Evolutionary conservation across 2,888 invertebrate species (phyloP).

Genomic region (Drosophila prolongata): DNA sequence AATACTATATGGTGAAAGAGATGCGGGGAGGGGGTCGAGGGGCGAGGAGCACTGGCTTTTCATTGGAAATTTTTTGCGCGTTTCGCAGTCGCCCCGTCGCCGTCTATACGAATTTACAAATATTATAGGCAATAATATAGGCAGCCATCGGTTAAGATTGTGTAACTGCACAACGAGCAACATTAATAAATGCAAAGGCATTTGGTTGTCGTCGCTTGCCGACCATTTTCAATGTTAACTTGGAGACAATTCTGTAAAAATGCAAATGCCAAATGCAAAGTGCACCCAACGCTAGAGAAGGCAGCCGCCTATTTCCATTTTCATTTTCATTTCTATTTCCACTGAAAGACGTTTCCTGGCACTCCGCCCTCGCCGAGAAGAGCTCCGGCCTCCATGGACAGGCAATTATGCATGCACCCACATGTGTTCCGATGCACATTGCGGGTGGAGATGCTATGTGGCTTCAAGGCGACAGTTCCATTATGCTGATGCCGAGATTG

Average conservation of each 20-base stretch:
- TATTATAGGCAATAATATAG: slow-evolving; percentile 29
- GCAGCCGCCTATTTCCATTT: slow-evolving; percentile 59
- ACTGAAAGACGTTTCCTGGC: slow-evolving; percentile 78
- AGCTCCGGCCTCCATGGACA: slow-evolving; percentile 6
- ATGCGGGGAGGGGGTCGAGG: too few relatives aligned
- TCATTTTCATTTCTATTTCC: slow-evolving; percentile 77
- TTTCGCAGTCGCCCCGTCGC: slow-evolving; percentile 20
- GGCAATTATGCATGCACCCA: slow-evolving; percentile 1
- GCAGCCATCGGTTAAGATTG: slow-evolving; percentile 67
- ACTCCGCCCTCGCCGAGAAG: not conserved
- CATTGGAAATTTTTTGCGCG: slow-evolving; percentile 74
- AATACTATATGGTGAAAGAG: slow-evolving; percentile 36
- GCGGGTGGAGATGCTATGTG: not conserved
- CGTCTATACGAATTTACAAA: slow-evolving; percentile 20
- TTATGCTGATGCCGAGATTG: slow-evolving; percentile 7
- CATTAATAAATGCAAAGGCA: slow-evolving; percentile 73
- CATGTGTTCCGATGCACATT: slow-evolving; percentile 6
- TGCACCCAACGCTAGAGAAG: slow-evolving; percentile 51
- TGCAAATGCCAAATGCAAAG: slow-evolving; percentile 51
- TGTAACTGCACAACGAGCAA: slow-evolving; percentile 63
- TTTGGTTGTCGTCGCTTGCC: slow-evolving; percentile 23
- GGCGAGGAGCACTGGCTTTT: slow-evolving; percentile 46
- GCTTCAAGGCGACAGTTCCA: slow-evolving; percentile 20
- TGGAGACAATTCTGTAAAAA: slow-evolving; percentile 54
- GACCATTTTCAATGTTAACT: slow-evolving; percentile 79